Evolutionary conservation across 2,113 vertebrate genomes (phyloP).

Genomic region (Pachypanchax playfairii): DNA sequence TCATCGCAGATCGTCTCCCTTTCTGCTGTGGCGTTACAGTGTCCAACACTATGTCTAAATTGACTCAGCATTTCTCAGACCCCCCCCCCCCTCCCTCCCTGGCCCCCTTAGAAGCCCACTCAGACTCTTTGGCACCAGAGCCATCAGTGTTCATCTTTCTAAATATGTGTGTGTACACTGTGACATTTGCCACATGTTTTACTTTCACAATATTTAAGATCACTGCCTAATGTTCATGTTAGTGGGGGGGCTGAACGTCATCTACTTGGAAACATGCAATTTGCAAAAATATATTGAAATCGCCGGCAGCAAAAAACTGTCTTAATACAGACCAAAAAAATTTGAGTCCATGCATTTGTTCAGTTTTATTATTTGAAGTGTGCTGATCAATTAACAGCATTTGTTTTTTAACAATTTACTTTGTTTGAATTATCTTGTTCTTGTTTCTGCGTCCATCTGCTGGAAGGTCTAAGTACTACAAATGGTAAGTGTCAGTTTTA

Average conservation of each 20-base stretch:
- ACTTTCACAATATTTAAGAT: constrained; percentile 1
- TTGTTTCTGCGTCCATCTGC: too few species aligned
- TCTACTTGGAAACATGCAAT: neutral
- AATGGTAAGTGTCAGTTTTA: too few species aligned
- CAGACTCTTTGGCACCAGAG: constrained; percentile 65
- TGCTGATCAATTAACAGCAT: too few species aligned
- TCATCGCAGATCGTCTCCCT: neutral
- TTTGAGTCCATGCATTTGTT: too few species aligned
- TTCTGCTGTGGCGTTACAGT: neutral
- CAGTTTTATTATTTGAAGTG: too few species aligned
- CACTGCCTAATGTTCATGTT: neutral
- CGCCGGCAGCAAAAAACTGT: neutral
- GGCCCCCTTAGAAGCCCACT: constrained; percentile 39
- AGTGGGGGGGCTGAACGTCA: neutral
- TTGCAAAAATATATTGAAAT: neutral
- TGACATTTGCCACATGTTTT: constrained; percentile 5
- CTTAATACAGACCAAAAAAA: too few species aligned
- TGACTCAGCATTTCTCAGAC: constrained; percentile 30
- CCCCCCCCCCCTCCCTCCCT: too few species aligned
- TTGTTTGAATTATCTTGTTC: too few species aligned
- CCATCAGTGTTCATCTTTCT: constrained; percentile 16
- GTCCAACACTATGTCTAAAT: constrained; percentile 41
- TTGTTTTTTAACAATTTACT: too few species aligned
- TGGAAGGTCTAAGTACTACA: too few species aligned
- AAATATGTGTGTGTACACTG: constrained; percentile 7